Conservation (phyloP, 2,888 invertebrate genomes). For the Hypselothyrea guttata region DNA sequence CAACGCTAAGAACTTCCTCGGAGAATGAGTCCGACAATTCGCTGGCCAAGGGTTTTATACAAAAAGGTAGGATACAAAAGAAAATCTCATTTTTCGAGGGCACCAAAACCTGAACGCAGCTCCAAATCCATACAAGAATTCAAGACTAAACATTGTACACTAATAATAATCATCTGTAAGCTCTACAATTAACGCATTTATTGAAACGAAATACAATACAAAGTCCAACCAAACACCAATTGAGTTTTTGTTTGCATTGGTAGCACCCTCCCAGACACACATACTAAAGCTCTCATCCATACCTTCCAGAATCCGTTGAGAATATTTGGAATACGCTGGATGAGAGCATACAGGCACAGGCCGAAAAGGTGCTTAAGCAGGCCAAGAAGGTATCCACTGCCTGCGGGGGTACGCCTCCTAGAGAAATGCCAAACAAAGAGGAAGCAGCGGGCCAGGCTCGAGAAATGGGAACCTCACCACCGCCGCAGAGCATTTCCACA, state of each 20-base stretch:
- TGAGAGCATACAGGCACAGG: conserved; percentile 81
- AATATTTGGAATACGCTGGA: conserved; percentile 82
- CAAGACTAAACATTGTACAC: conserved; percentile 54
- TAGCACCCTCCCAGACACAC: conserved; percentile 2
- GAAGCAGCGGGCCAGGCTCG: conserved; percentile 42
- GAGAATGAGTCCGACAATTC: conserved; percentile 72
- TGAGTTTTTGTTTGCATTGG: conserved; percentile 59
- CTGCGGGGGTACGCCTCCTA: conserved; percentile 86
- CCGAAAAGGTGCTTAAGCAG: conserved; percentile 70
- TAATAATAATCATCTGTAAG: conserved; percentile 29
- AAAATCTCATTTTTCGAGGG: conserved; percentile 90
- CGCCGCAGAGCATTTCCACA: conserved; percentile 93
- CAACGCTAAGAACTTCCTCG: conserved; percentile 55
- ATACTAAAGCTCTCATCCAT: conserved; percentile 48
- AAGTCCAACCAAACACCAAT: conserved; percentile 45
- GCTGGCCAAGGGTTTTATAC: conserved; percentile 81
- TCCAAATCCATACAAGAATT: conserved; percentile 9
- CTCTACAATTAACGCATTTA: conserved; percentile 72
- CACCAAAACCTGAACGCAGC: conserved; percentile 83
- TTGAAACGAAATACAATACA: conserved; percentile 63
- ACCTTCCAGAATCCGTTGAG: conserved; percentile 77
- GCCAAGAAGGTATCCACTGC: conserved; percentile 84
- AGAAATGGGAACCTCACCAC: conserved; percentile 92
- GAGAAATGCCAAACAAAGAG: conserved; percentile 82
- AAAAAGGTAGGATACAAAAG: conserved; percentile 87